Evolutionary conservation across 2,888 invertebrate species (phyloP).

Genomic region (Drosophila anomalipes): DNA sequence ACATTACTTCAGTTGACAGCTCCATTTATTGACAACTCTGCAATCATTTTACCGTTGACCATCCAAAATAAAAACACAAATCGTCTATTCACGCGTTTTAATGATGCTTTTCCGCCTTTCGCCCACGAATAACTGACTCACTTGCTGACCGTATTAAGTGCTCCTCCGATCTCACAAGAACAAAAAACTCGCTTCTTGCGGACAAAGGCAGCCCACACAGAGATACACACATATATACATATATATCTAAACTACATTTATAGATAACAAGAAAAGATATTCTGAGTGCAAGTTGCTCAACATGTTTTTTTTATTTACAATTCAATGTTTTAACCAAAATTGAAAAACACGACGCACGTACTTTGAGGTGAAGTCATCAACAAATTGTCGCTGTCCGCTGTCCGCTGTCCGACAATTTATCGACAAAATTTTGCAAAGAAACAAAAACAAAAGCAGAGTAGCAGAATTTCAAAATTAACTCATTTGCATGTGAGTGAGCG

Average conservation of each 20-base stretch:
- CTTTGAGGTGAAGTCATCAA: constrained; percentile 71
- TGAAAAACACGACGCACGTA: constrained; percentile 56
- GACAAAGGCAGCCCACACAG: constrained; percentile 27
- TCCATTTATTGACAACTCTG: constrained; percentile 1
- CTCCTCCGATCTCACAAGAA: constrained; percentile 36
- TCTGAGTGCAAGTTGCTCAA: constrained; percentile 13
- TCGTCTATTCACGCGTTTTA: constrained; percentile 28
- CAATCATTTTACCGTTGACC: constrained; percentile 4
- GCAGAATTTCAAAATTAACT: constrained; percentile 71
- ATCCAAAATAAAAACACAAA: constrained; percentile 2
- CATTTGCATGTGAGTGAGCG: constrained; percentile 70
- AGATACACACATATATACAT: not conserved
- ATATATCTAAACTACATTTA: not conserved
- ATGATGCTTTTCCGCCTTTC: constrained; percentile 52
- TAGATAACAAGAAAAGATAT: constrained; percentile 9
- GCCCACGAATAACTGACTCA: constrained; percentile 37
- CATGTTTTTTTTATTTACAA: constrained; percentile 6
- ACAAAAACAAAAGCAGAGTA: constrained; percentile 27
- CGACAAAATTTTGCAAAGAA: constrained; percentile 55
- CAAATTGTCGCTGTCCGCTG: constrained; percentile 41
- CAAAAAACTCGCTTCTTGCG: constrained; percentile 14
- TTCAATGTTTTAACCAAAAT: constrained; percentile 27
- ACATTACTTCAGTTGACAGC: constrained; percentile 6
- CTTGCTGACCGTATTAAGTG: constrained; percentile 34
- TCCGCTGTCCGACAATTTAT: constrained; percentile 57